phyloP scores from a whole-genome alignment of 2,888 invertebrate genomes.

The Luffia ferchaultella region DNA sequence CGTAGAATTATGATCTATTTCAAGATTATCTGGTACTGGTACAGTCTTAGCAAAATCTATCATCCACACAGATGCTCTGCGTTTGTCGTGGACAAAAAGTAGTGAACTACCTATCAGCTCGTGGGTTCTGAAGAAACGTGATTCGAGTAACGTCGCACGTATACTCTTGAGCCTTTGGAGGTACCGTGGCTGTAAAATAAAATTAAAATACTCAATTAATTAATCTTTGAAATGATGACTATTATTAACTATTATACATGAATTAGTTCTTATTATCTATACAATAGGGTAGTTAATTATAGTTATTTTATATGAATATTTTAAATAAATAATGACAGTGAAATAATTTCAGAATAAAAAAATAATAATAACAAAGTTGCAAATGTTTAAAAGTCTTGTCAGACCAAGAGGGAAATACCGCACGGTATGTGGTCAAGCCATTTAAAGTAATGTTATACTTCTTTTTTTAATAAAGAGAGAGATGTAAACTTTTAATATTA shows the following conservation, averaged over 20 bases:
- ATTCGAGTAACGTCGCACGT: constrained; percentile 81
- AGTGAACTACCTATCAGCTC: constrained; percentile 96
- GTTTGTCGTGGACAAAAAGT: constrained; percentile 91
- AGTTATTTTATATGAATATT: too few species aligned
- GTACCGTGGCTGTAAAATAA: constrained; percentile 76
- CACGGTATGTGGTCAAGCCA: not conserved
- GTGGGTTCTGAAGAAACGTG: constrained; percentile 90
- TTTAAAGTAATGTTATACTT: not conserved
- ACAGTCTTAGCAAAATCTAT: constrained; percentile 98
- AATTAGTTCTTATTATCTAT: too few species aligned
- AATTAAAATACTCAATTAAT: constrained; percentile 5
- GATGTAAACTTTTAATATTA: not conserved
- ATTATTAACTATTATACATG: too few species aligned
- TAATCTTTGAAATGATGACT: too few species aligned
- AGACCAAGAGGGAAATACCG: not conserved
- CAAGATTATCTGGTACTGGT: constrained; percentile 75
- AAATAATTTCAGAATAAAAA: too few species aligned
- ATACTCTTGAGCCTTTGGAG: constrained; percentile 87
- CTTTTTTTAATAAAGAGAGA: not conserved
- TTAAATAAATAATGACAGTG: too few species aligned
- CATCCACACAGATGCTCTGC: constrained; percentile 92
- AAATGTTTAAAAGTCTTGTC: too few species aligned
- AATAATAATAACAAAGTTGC: too few species aligned
- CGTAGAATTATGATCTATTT: constrained; percentile 79
- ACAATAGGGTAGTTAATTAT: too few species aligned